Base-by-base conservation (phyloP, 2,797 vertebrate genomes). In the Dipus sagitta region DNA sequence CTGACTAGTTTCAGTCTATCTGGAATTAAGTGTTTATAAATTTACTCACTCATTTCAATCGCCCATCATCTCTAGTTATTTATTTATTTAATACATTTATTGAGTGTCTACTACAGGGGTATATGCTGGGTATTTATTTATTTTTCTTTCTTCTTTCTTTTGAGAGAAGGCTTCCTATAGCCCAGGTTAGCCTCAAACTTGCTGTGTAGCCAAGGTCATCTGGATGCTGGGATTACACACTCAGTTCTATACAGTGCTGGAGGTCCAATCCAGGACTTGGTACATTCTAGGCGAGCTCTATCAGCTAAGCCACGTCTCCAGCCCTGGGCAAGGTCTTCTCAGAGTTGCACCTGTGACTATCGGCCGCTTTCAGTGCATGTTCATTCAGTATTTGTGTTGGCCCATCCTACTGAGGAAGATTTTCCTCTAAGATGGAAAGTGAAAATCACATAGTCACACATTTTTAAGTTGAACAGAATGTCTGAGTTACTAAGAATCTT, bases 1-100 rank as follows among this genome's bases (percentile, higher is more conserved):
- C 26, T 75, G 62, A 65, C 21, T 11, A 77, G 13, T 7, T 52
- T 38, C 42, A 94, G 67, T 23, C 87, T 76, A 83, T 30, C 47
- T 91, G 18, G 64, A 89, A 30, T 8, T 86, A 30, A 28, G 90
- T 1, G 77, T 81, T 65, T 47, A 47, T 47, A 47, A 47, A 58
- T 92, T 92, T 9, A 78, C 54, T 91, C 4, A 85, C 5, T 88
- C 52, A 47, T 92, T 83, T 86, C n/a, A 84, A 47, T 84, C 34
- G 87, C 76, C 92, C 17, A 58, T 87, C 83, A 52, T 91, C 88
- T 94, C 82, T 30, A 64, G 28, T 83, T 71, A 77, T 34, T 90
- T 90, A 42, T 60, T 65, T 34, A 92, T 26, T 88, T 21, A 86
- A 28, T n/a, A 81, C 20, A 28, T 34, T 62, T 32, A 71, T 64